A percentile compares a stretch with the other conserved stretches of the same genome.
Conservation (phyloP, 2,888 invertebrate species). For the Melinopterus prodromus region DNA sequence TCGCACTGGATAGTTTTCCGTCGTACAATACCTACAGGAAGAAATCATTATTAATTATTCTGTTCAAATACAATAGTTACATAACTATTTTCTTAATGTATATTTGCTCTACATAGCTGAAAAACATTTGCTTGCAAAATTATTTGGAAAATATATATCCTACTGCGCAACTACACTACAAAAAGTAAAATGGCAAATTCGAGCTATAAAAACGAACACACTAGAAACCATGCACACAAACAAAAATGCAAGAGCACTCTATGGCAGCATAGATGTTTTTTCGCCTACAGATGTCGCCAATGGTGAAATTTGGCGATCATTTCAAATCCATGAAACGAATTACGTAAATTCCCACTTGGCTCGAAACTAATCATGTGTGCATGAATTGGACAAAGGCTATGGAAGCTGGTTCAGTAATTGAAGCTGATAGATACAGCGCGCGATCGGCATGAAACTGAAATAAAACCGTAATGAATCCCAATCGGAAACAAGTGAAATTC, state of each 20-base stretch:
- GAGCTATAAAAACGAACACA: background rate
- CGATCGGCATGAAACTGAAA: conserved; percentile 39
- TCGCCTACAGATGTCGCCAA: background rate
- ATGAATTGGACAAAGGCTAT: background rate
- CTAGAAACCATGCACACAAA: background rate
- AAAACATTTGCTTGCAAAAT: conserved; percentile 9
- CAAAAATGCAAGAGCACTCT: background rate
- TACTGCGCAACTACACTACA: background rate
- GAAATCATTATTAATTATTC: conserved; percentile 13
- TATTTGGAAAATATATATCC: background rate
- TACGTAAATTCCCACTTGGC: background rate
- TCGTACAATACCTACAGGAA: conserved; percentile 92
- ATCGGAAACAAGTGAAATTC: background rate
- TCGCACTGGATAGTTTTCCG: conserved; percentile 94
- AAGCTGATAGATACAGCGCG: background rate
- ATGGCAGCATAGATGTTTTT: background rate
- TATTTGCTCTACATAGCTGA: conserved; percentile 11
- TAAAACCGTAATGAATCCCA: conserved; percentile 38
- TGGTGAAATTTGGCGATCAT: background rate
- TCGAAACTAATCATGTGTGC: background rate
- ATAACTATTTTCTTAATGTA: background rate
- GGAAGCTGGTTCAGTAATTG: background rate
- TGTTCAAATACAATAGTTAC: conserved; percentile 21
- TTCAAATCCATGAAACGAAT: background rate
- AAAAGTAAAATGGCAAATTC: background rate